phyloP scores from a whole-genome alignment of 1,140 invertebrate genomes.

The Procambarus virginalis region DNA sequence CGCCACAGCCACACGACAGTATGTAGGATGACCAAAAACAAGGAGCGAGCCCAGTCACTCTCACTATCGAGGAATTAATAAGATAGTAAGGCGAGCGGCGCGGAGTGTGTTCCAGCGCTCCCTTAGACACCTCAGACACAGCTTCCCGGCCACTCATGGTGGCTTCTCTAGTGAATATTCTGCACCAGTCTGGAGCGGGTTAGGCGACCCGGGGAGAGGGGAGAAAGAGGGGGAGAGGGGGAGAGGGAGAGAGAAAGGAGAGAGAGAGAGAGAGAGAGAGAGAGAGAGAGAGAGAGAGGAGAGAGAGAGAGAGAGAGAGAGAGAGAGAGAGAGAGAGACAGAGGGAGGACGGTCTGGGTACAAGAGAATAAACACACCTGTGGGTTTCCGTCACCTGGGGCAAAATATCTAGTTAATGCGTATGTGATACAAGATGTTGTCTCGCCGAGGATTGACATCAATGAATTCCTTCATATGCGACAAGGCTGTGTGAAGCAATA shows the following conservation, averaged over 20 bases:
- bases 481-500: no score
- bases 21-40: not conserved
- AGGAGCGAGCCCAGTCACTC: not conserved
- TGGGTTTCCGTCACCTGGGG: no score
- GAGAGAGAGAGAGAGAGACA: no score
- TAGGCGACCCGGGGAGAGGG: no score
- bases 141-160: not conserved
- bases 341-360: no score
- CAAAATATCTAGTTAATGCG: no score
- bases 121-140: not conserved
- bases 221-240: no score
- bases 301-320: not conserved
- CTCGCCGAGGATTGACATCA: no score
- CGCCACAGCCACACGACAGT: not conserved
- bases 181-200: not conserved
- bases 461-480: no score
- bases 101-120: not conserved
- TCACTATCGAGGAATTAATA: not conserved
- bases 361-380: no score
- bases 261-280: not conserved
- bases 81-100: not conserved
- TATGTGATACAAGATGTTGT: no score
- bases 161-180: not conserved
- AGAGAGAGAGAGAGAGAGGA: not conserved
- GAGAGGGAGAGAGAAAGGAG: no score